Base-by-base conservation (phyloP, 2,888 invertebrate species). In the Pristionchus exspectatus region DNA sequence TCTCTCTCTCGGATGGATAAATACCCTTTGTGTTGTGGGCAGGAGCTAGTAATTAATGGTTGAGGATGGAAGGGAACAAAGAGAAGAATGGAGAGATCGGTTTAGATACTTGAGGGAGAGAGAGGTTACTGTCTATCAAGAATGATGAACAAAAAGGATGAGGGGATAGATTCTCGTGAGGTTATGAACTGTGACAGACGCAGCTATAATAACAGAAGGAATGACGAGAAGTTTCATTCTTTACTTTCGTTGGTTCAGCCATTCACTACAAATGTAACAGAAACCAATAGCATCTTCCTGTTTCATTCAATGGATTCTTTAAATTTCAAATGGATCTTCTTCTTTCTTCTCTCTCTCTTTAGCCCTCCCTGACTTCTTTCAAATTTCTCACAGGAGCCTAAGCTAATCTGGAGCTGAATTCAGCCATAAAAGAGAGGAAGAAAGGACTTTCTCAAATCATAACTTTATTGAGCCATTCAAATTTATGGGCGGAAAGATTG, bases 41-140 rank as follows among this genome's bases (percentile, higher is more conserved):
- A 74, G 74, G 74, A 27, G 69, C 69, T 5, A 74, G 74, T 83
- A 83, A 83, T 54, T 83, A 83, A 83, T 83, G 83, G 54, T 50
- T 27, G 74, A 54, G 83, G 54, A 24, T 30, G 18, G 38, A n/a
- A 50, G 21, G 21, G 83, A 33, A 77, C 33, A 77, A 38, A 77
- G 77, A 77, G 44, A 77, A 27, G 56, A 18, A 59, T 5, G 81
- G 3, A 56, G 30, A 59, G 33, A 59, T n/a, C n/a, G 24, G 85
- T 84, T 30, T 50, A n/a, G 54, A n/a, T 21, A 38, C 21, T 14
- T 27, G 54, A 33, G 85, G 12, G 85, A 30, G 56, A 59, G 63
- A 21, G 63, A 85, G 30, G 85, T 16, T 27, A 44, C 38, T 33
- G 59, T 27, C 50, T 21, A 33, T 10, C 7, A 50, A 27, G 54